Evolutionary conservation across 2,797 vertebrate species (phyloP).

Genomic region (Acrossocheilus wenchowensis): DNA sequence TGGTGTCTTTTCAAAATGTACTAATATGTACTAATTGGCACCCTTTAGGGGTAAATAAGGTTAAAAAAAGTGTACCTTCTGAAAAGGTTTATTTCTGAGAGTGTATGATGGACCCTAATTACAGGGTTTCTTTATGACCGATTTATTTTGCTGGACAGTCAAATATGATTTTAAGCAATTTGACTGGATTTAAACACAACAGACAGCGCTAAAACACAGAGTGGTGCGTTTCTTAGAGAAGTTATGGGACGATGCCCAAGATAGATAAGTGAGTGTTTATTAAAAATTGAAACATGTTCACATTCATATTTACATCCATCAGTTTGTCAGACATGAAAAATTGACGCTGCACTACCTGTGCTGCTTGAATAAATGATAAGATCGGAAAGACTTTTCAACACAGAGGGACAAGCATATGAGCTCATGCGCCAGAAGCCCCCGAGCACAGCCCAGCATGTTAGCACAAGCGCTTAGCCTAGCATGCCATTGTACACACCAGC

Average conservation of each 20-base stretch:
- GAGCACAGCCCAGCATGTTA: conserved; percentile 4
- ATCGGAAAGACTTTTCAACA: conserved; percentile 63
- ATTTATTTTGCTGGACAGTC: neutral
- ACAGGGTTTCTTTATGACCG: neutral
- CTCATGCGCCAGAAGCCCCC: conserved; percentile 62
- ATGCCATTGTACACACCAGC: conserved; percentile 52
- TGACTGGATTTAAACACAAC: neutral
- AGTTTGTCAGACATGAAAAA: conserved; percentile 67
- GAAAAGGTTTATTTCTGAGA: neutral
- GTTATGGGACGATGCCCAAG: neutral
- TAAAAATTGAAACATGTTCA: conserved; percentile 42
- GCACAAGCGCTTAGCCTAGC: conserved; percentile 28
- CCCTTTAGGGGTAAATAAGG: neutral
- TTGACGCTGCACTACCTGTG: conserved; percentile 64
- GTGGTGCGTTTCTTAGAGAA: neutral
- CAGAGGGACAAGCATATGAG: conserved; percentile 62
- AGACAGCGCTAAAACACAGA: neutral
- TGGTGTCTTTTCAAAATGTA: neutral
- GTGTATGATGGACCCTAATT: neutral
- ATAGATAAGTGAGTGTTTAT: conserved; percentile 36
- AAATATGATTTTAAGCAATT: neutral
- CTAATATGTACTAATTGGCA: neutral
- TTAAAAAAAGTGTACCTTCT: neutral
- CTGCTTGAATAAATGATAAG: conserved; percentile 72
- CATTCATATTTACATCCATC: conserved; percentile 59